Evolutionary conservation across 2,797 vertebrate species (phyloP).

Genomic region (Bovichtus diacanthus): DNA sequence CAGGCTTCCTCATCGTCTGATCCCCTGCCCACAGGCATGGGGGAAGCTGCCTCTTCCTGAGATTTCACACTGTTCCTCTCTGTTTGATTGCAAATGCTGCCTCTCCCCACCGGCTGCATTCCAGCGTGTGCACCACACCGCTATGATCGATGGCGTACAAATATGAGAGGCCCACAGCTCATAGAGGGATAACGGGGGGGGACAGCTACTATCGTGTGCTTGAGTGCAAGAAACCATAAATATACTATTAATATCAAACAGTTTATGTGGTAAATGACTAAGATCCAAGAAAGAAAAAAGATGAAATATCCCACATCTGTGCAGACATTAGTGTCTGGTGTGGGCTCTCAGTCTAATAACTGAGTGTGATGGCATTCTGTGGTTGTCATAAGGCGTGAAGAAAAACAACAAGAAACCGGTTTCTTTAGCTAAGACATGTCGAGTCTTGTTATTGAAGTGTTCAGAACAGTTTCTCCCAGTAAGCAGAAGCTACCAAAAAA

Average conservation of each 20-base stretch:
- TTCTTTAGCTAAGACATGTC: conserved; percentile 81
- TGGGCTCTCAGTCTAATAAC: conserved; percentile 64
- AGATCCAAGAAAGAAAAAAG: conserved; percentile 49
- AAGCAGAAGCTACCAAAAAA: conserved; percentile 78
- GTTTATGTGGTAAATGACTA: conserved; percentile 69
- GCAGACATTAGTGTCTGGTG: conserved; percentile 53
- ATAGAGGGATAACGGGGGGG: conserved; percentile 62
- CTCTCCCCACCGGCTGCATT: conserved; percentile 81
- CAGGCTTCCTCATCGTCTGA: conserved; percentile 87
- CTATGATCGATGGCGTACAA: conserved; percentile 82
- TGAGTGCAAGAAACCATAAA: too few species aligned
- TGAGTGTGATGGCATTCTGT: conserved; percentile 62
- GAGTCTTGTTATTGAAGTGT: conserved; percentile 81
- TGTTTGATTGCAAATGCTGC: conserved; percentile 86
- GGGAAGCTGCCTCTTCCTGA: conserved; percentile 86
- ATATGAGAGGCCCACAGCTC: conserved; percentile 78
- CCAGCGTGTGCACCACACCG: conserved; percentile 66
- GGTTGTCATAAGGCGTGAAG: conserved; percentile 59
- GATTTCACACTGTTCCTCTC: conserved; percentile 85
- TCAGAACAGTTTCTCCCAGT: conserved; percentile 75
- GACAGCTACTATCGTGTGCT: conserved; percentile 52
- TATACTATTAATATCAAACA: too few species aligned
- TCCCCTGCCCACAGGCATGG: conserved; percentile 86
- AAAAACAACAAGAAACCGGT: conserved; percentile 67
- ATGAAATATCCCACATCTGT: conserved; percentile 46